A percentile compares a stretch with the other conserved stretches of the same genome.
phyloP scores from a whole-genome alignment of 2,797 vertebrate species.

The Tarsius wallacei region DNA sequence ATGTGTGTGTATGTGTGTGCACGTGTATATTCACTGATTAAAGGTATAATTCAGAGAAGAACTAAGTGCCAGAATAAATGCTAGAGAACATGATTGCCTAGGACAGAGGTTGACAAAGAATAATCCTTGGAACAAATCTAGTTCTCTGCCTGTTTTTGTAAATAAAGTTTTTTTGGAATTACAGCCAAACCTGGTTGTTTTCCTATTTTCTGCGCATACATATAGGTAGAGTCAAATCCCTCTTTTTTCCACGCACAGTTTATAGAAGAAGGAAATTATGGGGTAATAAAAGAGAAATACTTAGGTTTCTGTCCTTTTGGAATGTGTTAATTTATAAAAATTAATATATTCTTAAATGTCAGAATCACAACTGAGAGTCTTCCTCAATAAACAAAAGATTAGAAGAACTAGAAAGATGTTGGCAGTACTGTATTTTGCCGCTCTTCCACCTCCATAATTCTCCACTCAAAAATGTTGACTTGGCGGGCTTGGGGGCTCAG shows the following conservation, averaged over 20 bases:
- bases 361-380: neutral
- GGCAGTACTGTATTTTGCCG: neutral
- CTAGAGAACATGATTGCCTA: neutral
- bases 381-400: neutral
- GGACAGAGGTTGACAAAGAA: neutral
- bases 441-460: neutral
- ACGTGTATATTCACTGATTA: neutral
- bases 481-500: too few relatives aligned
- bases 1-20: neutral
- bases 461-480: conserved; percentile 36
- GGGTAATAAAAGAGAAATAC: neutral
- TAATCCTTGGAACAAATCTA: neutral
- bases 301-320: neutral
- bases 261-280: neutral
- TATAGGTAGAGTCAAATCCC: too few relatives aligned
- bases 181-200: neutral
- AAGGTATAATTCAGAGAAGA: neutral
- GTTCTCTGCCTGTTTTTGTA: neutral
- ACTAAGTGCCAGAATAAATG: conserved; percentile 29
- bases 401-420: conserved; percentile 40
- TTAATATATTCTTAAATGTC: neutral
- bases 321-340: neutral
- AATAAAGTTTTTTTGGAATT: neutral
- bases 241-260: neutral
- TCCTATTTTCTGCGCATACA: neutral